Evolutionary conservation across 53 echinoderm and acorn worm genomes (phyloP), one percentile per base, ranked within the genome.

Genomic region (Patiria pectinifera): DNA sequence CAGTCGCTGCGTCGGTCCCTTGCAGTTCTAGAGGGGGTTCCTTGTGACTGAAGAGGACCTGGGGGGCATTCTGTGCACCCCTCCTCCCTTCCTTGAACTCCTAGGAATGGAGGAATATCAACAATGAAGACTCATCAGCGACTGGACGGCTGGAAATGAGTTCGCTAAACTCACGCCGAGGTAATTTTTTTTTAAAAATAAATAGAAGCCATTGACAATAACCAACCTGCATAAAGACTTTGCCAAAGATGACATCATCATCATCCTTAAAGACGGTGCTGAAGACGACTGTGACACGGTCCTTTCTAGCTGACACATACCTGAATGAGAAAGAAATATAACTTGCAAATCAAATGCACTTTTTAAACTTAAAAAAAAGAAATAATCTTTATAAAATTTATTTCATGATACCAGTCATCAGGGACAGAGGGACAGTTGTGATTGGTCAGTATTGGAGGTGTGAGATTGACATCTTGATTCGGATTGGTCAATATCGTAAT

Each of bases 141-240:
- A n/a, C 74, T 10, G 35, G 35, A 35, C 1, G 35, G 35, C 35
- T 35, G 60, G 12, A 8, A 12, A 60, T 11, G 0, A 60, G 60
- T 60, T 8, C 12, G 60, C 60, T 60, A 60, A 12, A 60, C 60
- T 15, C 21, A 22, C 6, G 0, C n/a, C n/a, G n/a, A n/a, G n/a
- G n/a, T 35, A 35, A 35, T 35, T 35, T 35, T 35, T 35, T 35
- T 35, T 35, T 0, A 35, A 35, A 24, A 6, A 43, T 76, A 4
- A 76, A 24, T 43, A 24, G 8, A 8, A n/a, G 11, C 8, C 11
- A 11, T 24, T 5, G 16, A 18, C 25, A 76, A 11, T 15, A 63
- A 53, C 91, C 58, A 48, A 97, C 98, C 96, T 98, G 98, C 98
- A 98, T 98, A 78, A 98, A 98, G 66, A 98, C 96, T 94, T 98